phyloP scores from a whole-genome alignment of 2,113 vertebrate species.

The Lonchura striata region DNA sequence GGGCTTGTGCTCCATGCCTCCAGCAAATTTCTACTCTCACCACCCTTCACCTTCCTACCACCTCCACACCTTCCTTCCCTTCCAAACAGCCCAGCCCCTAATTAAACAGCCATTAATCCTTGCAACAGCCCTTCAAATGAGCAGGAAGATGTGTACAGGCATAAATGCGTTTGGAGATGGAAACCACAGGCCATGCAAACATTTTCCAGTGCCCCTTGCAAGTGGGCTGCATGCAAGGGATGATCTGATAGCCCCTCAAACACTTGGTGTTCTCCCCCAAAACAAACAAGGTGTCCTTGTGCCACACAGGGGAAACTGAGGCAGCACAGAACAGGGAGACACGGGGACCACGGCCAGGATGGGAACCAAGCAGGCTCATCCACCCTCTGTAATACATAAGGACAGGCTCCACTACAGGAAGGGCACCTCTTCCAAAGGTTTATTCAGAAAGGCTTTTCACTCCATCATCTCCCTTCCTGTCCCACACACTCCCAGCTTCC shows the following conservation, averaged over 20 bases:
- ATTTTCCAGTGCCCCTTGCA: too few species aligned
- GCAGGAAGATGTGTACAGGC: background rate
- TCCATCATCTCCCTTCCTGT: background rate
- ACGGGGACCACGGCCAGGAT: rapidly evolving
- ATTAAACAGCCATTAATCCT: background rate
- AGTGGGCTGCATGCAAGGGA: rapidly evolving
- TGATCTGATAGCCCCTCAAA: background rate
- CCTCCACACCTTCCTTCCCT: background rate
- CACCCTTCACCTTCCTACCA: background rate
- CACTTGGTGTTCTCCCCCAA: rapidly evolving
- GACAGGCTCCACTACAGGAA: background rate
- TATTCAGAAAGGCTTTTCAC: background rate
- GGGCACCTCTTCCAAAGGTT: background rate
- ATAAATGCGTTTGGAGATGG: background rate
- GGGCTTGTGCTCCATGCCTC: background rate
- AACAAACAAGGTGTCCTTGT: background rate
- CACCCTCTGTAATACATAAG: background rate
- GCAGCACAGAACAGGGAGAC: background rate
- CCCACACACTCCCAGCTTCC: background rate
- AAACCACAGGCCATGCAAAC: rapidly evolving
- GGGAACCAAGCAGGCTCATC: background rate
- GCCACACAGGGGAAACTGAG: background rate
- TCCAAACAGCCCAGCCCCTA: background rate
- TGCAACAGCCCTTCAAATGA: rapidly evolving
- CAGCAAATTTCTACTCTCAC: background rate